Conservation (phyloP, 2,113 vertebrate genomes). For the Cyanocitta stelleri region DNA sequence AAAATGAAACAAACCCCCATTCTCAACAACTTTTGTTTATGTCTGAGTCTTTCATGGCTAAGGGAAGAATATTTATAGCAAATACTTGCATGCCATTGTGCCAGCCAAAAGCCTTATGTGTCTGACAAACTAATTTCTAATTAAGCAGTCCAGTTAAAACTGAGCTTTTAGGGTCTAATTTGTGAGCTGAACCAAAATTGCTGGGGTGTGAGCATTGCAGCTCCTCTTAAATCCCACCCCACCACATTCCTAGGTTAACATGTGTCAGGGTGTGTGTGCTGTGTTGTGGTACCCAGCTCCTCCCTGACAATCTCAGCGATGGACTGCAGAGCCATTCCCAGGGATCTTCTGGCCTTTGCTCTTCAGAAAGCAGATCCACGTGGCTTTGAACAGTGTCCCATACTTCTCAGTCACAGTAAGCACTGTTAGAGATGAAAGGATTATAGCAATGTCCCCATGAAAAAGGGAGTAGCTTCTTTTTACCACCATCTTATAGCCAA, state of each 20-base stretch:
- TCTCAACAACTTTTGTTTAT: not conserved
- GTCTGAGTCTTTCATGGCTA: not conserved
- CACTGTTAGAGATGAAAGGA: not conserved
- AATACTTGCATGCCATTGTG: not conserved
- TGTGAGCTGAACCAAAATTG: not conserved
- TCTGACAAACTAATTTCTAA: not conserved
- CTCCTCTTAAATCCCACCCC: not conserved
- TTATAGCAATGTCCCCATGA: not conserved
- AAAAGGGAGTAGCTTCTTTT: not conserved
- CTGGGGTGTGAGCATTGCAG: not conserved
- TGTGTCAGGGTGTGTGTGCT: rapidly evolving
- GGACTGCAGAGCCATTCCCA: not conserved
- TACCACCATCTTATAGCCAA: not conserved
- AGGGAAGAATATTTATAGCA: not conserved
- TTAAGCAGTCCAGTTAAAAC: not conserved
- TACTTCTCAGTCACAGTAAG: not conserved
- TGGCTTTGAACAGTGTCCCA: not conserved
- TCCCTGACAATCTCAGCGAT: not conserved
- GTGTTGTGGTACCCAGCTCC: not conserved
- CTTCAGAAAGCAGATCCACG: not conserved
- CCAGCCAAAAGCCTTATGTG: not conserved
- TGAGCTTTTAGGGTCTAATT: not conserved
- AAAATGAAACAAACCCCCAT: not conserved
- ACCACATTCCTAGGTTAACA: not conserved
- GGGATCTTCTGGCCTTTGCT: not conserved